phyloP scores from a whole-genome alignment of 2,797 vertebrate species.

The Megalops cyprinoides region DNA sequence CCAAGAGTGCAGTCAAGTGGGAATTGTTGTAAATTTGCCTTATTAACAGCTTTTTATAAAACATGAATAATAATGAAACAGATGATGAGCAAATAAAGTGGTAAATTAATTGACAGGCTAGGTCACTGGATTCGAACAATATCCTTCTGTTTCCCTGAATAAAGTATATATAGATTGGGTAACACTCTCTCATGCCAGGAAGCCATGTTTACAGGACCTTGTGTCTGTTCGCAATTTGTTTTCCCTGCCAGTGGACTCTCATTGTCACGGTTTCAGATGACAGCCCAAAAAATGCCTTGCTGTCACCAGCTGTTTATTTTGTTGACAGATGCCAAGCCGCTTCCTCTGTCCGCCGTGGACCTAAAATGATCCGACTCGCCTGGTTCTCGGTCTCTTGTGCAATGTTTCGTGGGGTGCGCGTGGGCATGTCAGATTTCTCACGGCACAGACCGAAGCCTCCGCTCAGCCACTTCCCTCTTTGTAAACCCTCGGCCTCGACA shows the following conservation, averaged over 20 bases:
- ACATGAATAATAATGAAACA: not conserved
- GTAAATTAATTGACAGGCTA: not conserved
- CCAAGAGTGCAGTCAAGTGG: not conserved
- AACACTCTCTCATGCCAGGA: not conserved
- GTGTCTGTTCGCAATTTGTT: not conserved
- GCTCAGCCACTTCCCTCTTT: not conserved
- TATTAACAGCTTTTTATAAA: not conserved
- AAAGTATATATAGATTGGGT: not conserved
- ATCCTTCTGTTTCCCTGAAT: not conserved
- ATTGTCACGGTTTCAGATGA: conserved; percentile 46
- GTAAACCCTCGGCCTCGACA: not conserved
- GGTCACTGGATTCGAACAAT: not conserved
- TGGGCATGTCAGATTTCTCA: conserved; percentile 12
- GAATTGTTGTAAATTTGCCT: not conserved
- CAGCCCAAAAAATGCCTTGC: conserved; percentile 43
- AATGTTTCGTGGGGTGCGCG: conserved; percentile 5
- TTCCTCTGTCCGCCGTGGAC: conserved; percentile 36
- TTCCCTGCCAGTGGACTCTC: conserved; percentile 25
- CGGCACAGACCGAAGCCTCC: too few species aligned
- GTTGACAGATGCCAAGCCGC: conserved; percentile 48
- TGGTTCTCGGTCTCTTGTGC: too few species aligned
- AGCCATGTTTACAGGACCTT: not conserved
- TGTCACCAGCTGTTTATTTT: conserved; percentile 41
- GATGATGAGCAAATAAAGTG: not conserved
- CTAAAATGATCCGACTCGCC: conserved; percentile 23